Evolutionary conservation across 1,140 invertebrate genomes (phyloP).

Genomic region (Drosophila takahashii): DNA sequence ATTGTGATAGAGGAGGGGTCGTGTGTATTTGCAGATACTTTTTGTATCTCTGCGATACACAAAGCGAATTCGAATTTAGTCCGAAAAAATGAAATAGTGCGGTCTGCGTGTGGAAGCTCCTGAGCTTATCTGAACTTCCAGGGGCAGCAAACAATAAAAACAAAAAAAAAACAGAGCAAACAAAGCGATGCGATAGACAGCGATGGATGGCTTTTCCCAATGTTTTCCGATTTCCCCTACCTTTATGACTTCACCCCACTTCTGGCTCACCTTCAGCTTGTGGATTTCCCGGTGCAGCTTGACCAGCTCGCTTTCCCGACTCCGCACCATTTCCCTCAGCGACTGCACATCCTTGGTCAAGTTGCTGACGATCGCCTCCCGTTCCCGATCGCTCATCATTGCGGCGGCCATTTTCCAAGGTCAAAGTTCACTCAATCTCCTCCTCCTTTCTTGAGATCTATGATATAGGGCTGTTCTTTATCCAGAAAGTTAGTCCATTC

Average conservation of each 20-base stretch:
- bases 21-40: conserved; percentile 44
- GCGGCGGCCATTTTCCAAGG: conserved; percentile 29
- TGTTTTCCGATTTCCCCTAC: background rate
- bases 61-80: conserved; percentile 70
- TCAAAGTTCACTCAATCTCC: conserved; percentile 7
- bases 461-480: background rate
- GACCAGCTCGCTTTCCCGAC: conserved; percentile 62
- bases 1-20: conserved; percentile 19
- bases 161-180: conserved; percentile 28
- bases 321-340: conserved; percentile 62
- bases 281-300: conserved; percentile 87
- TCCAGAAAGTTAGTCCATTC: conserved; percentile 41
- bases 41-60: conserved; percentile 60
- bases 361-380: conserved; percentile 45
- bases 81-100: conserved; percentile 36
- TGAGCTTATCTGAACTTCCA: conserved; percentile 50
- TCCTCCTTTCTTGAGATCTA: background rate
- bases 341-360: conserved; percentile 53
- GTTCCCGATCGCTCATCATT: conserved; percentile 45
- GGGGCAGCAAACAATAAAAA: conserved; percentile 37
- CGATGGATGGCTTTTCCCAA: conserved; percentile 37
- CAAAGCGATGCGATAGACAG: conserved; percentile 56
- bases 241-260: background rate
- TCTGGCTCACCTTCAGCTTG: conserved; percentile 86
- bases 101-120: conserved; percentile 21